These are phyloP conservation scores for Macrotrachela quadricornifera DNA, from an alignment of 1,140 invertebrate genomes.

Conservation along the genomic window DNA sequence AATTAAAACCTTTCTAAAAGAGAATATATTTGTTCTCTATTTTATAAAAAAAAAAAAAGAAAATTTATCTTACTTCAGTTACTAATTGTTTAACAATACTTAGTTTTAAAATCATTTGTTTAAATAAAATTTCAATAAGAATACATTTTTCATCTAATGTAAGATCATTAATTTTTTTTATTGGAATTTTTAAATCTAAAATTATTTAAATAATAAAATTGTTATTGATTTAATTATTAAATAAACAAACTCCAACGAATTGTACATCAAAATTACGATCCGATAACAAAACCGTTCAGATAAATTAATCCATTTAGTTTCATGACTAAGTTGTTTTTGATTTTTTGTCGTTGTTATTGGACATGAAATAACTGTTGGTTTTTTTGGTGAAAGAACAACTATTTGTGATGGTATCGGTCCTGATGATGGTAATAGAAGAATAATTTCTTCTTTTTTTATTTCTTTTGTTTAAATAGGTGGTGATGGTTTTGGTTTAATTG, in stretches of 20 bases:
- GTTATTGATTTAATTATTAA: no score
- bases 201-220: no score
- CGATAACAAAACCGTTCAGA: conserved; percentile 20
- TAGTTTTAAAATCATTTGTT: conserved; percentile 69
- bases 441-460: no score
- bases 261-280: conserved; percentile 50
- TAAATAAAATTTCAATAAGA: conserved; percentile 71
- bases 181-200: conserved; percentile 33
- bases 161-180: conserved; percentile 49
- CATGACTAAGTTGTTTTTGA: no score
- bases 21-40: conserved; percentile 7
- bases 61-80: conserved; percentile 31
- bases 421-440: no score
- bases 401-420: no score
- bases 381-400: no score
- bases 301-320: no score
- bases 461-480: no score
- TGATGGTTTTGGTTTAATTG: no score
- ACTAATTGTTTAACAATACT: conserved; percentile 73
- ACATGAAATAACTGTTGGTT: no score
- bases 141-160: conserved; percentile 43
- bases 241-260: conserved; percentile 32
- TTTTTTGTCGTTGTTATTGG: no score
- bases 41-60: background rate
- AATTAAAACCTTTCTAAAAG: conserved; percentile 31